Base-by-base conservation (phyloP, 2,888 invertebrate species). In the Ennomos fuscantarius region DNA sequence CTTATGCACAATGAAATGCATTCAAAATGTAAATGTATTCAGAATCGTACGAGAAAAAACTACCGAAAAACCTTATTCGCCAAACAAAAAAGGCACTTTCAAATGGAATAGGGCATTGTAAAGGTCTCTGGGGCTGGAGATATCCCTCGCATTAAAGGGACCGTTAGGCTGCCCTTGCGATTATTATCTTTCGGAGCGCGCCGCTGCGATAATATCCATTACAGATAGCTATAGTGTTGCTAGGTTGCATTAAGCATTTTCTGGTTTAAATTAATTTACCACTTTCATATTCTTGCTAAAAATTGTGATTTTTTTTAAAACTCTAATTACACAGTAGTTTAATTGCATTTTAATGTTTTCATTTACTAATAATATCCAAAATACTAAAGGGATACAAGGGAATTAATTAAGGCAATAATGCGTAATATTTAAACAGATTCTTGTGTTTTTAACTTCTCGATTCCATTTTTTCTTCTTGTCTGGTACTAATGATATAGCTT, bases 131-230 rank as follows among this genome's bases (percentile, higher is more conserved):
- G 68, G 67, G 68, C 66, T 61, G 62, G 65, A 70, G 68, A 75
- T 73, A 72, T 76, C 24, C 78, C 78, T 76, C 75, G 67, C 72
- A 76, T 76, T 77, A 78, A 71, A 72, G 71, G 68, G 72, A 75
- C 77, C 81, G 81, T 79, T 81, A 81, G 79, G 72, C 72, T 78
- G 78, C 76, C 81, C 81, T 78, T 73, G 79, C 73, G 82, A 82
- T 84, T 80, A 84, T 80, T 78, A 84, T 82, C 80, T 74, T 69
- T 65, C 61, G 71, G 56, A 56, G 73, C 72, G 72, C 72, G 63
- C 68, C 66, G 69, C 68, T 67, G 71, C 70, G 82, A 81, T 82
- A 79, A 78, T 78, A 82, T 79, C 78, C 78, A 75, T 72, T 72
- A 74, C 72, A 68, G 70, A 51, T 40, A 24, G 24, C 24, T 24